Evolutionary conservation across 2,113 vertebrate genomes (phyloP).

Genomic region (Periophthalmus modestus): DNA sequence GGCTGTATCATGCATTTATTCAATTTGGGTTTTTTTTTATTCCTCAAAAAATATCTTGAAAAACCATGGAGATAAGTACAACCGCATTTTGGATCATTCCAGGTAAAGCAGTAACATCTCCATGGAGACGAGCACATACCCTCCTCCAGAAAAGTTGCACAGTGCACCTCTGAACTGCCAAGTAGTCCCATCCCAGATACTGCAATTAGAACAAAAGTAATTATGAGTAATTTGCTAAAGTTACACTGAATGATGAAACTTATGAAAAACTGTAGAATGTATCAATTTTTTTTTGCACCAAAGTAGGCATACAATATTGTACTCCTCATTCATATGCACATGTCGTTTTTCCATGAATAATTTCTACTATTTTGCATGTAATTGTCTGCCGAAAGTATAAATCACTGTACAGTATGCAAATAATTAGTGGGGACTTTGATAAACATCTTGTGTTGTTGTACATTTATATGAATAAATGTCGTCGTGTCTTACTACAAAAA

Average conservation of each 20-base stretch:
- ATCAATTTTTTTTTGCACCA: not conserved
- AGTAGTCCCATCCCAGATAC: not conserved
- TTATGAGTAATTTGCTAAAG: not conserved
- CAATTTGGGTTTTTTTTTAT: no score
- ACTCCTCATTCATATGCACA: constrained; percentile 9
- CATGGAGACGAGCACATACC: no score
- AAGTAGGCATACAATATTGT: constrained; percentile 7
- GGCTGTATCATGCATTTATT: no score
- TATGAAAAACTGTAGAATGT: not conserved
- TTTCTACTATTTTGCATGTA: constrained; percentile 5
- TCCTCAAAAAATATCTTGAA: no score
- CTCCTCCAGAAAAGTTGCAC: no score
- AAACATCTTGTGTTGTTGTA: constrained; percentile 1
- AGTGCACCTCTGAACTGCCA: no score
- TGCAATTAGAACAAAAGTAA: not conserved
- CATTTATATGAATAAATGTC: constrained; percentile 6
- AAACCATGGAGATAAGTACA: no score
- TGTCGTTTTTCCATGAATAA: constrained; percentile 9
- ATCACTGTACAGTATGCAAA: constrained; percentile 5
- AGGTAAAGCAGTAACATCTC: no score
- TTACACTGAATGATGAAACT: not conserved
- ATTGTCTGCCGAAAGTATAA: constrained; percentile 8
- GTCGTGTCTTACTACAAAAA: not conserved
- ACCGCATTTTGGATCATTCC: no score
- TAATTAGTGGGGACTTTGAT: constrained; percentile 1